Evolutionary conservation across 2,113 vertebrate genomes (phyloP).

Genomic region (Zosterops hypoxanthus): DNA sequence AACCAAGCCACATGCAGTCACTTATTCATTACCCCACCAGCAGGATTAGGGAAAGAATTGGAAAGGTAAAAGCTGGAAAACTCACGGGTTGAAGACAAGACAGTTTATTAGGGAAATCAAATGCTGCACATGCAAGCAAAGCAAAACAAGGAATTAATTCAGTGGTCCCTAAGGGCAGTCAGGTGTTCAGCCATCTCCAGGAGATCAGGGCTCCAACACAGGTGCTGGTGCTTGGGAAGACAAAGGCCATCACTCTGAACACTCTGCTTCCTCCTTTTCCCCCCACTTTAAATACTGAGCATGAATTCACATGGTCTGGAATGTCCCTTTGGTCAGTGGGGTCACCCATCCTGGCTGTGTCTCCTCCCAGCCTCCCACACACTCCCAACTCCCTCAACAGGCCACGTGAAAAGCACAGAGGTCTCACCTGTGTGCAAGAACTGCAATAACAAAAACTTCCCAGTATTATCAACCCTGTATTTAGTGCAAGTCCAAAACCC

Average conservation of each 20-base stretch:
- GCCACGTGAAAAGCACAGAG: neutral
- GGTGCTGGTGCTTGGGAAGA: neutral
- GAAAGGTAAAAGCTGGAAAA: neutral
- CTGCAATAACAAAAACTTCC: neutral
- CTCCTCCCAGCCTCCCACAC: neutral
- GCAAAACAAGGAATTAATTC: neutral
- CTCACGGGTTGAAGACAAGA: neutral
- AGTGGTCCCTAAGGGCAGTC: neutral
- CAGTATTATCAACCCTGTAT: neutral
- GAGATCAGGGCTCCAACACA: neutral
- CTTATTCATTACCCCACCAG: neutral
- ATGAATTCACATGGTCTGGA: neutral
- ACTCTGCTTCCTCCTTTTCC: fast-evolving
- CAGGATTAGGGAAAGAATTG: neutral
- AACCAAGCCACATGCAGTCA: neutral
- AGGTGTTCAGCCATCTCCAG: neutral
- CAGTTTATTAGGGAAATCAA: neutral
- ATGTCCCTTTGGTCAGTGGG: neutral
- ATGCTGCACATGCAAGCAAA: neutral
- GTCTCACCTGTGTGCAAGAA: too few relatives aligned
- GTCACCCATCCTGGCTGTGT: neutral
- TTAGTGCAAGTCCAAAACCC: neutral
- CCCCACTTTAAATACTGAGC: neutral
- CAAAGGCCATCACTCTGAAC: neutral
- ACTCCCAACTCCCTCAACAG: neutral